Conservation (phyloP, 2,797 vertebrate genomes). For the Sebastes matsubarae region DNA sequence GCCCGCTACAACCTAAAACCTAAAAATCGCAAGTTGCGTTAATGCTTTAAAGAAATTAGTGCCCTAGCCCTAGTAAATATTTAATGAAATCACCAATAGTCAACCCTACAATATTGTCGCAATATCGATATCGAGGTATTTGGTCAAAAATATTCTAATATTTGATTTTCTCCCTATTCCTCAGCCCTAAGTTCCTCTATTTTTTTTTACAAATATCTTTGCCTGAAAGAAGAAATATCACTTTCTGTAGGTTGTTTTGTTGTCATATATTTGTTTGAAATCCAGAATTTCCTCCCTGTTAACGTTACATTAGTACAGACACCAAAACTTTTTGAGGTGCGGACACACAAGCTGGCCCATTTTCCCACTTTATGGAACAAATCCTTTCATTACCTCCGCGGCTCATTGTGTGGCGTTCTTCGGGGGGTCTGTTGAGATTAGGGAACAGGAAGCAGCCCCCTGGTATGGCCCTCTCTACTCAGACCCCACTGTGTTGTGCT, state of each 20-base stretch:
- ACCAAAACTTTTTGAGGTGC: slow-evolving; percentile 42
- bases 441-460: slow-evolving; percentile 82
- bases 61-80: too few relatives aligned
- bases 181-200: neutral
- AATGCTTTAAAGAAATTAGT: too few relatives aligned
- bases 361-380: slow-evolving; percentile 59
- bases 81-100: too few relatives aligned
- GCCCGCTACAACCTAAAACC: too few relatives aligned
- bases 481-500: slow-evolving; percentile 77
- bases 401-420: slow-evolving; percentile 71
- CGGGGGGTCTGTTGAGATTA: slow-evolving; percentile 75
- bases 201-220: neutral
- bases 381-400: slow-evolving; percentile 69
- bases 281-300: slow-evolving; percentile 12
- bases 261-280: neutral
- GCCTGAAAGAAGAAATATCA: neutral
- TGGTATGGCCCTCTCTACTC: slow-evolving; percentile 68
- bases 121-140: too few relatives aligned
- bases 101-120: too few relatives aligned
- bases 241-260: neutral
- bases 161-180: too few relatives aligned
- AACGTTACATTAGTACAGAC: slow-evolving; percentile 12
- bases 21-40: too few relatives aligned
- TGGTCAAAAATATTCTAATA: too few relatives aligned
- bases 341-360: slow-evolving; percentile 51